These are phyloP conservation scores for Antheraea yamamai DNA, from an alignment of 2,888 invertebrate species.

Conservation along the genomic window DNA sequence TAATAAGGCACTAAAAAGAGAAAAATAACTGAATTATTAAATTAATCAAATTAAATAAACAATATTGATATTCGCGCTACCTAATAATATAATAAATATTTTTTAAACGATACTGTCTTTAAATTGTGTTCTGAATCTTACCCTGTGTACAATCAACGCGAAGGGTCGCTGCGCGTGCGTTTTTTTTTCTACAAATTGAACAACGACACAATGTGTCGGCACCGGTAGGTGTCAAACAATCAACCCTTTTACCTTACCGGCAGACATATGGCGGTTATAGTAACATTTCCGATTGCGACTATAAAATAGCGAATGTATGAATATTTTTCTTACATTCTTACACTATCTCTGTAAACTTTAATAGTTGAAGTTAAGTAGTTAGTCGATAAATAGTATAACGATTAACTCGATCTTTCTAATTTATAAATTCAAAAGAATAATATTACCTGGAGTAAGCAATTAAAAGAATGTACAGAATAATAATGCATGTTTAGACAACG, in stretches of 20 bases:
- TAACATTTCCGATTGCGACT: conserved; percentile 56
- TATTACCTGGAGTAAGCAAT: neutral
- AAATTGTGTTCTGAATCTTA: neutral
- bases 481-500: neutral
- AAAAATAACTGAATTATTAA: too few species aligned
- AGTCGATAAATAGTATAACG: neutral
- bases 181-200: conserved; percentile 69
- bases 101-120: neutral
- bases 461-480: too few species aligned
- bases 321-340: neutral
- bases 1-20: too few species aligned
- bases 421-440: neutral
- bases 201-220: conserved; percentile 55
- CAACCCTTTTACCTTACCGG: conserved; percentile 66
- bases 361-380: neutral
- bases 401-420: neutral
- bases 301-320: conserved; percentile 43
- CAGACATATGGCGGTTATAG: conserved; percentile 57
- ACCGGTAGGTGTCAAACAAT: conserved; percentile 64
- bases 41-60: too few species aligned
- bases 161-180: conserved; percentile 54
- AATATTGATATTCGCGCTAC: too few species aligned
- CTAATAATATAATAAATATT: too few species aligned
- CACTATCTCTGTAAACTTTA: neutral
- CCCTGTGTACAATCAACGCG: conserved; percentile 47